phyloP scores from a whole-genome alignment of 2,888 invertebrate species.

The Xanthorhoe designata region DNA sequence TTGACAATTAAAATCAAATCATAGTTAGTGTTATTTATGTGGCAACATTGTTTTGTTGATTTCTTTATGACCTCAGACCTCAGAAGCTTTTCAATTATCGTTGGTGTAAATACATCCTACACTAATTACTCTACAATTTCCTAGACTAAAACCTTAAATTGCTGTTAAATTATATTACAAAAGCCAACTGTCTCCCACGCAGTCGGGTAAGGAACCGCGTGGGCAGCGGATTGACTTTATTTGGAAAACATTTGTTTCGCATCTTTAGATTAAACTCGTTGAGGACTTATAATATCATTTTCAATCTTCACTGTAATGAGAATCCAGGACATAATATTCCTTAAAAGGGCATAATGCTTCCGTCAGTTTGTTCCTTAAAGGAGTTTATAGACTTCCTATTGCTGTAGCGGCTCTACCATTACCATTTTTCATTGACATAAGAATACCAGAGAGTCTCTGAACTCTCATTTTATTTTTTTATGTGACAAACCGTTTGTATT shows the following conservation, averaged over 20 bases:
- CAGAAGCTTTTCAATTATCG: slow-evolving; percentile 15
- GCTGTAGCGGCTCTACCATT: too few species aligned
- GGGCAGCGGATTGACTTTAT: slow-evolving; percentile 30
- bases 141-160: slow-evolving; percentile 27
- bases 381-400: too few species aligned
- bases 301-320: too few species aligned
- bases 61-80: not conserved
- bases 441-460: not conserved
- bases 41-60: not conserved
- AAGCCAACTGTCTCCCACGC: slow-evolving; percentile 33
- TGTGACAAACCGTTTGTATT: not conserved
- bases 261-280: slow-evolving; percentile 7
- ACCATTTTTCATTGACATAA: too few species aligned
- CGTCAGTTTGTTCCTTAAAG: too few species aligned
- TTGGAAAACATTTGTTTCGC: slow-evolving; percentile 20
- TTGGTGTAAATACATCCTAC: slow-evolving; percentile 28
- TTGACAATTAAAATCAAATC: not conserved
- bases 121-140: slow-evolving; percentile 19
- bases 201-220: slow-evolving; percentile 24
- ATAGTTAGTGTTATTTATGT: not conserved
- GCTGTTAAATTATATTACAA: slow-evolving; percentile 26
- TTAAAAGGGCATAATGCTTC: too few species aligned
- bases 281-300: not conserved
- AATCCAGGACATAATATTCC: too few species aligned
- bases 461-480: not conserved